Percentiles rank a stretch among this genome's conserved stretches.
These are phyloP conservation scores for Lucifuga dentata DNA, from an alignment of 2,113 vertebrate genomes.

Conservation along the genomic window DNA sequence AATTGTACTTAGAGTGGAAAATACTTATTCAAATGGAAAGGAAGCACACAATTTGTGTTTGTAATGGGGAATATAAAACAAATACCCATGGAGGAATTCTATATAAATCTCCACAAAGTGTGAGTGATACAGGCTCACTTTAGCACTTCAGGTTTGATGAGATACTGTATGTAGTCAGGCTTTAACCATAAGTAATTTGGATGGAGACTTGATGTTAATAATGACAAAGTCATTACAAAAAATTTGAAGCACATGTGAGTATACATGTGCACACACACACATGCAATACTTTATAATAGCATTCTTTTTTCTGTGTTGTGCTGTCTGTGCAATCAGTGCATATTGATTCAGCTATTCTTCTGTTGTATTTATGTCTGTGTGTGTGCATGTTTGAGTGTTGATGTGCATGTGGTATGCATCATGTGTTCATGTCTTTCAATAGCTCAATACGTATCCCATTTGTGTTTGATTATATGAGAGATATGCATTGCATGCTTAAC, in stretches of 20 bases:
- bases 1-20: too few relatives aligned
- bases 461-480: conserved; percentile 58
- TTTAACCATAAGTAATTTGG: too few relatives aligned
- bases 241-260: too few relatives aligned
- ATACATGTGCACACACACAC: too few relatives aligned
- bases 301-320: too few relatives aligned
- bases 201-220: too few relatives aligned
- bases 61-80: background rate
- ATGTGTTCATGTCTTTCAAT: conserved; percentile 29
- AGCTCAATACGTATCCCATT: conserved; percentile 55
- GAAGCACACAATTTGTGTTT: background rate
- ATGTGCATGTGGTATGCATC: background rate
- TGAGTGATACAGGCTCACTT: too few relatives aligned
- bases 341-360: conserved; percentile 1
- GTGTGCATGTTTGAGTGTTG: background rate
- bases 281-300: too few relatives aligned
- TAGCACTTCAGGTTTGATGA: too few relatives aligned
- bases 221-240: too few relatives aligned
- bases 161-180: too few relatives aligned
- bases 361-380: background rate
- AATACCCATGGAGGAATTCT: background rate
- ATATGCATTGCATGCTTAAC: conserved; percentile 39
- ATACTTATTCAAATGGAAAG: too few relatives aligned
- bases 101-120: background rate
- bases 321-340: conserved; percentile 1